Evolutionary conservation across 1,140 invertebrate genomes (phyloP).

Genomic region (Brachionus manjavacas): DNA sequence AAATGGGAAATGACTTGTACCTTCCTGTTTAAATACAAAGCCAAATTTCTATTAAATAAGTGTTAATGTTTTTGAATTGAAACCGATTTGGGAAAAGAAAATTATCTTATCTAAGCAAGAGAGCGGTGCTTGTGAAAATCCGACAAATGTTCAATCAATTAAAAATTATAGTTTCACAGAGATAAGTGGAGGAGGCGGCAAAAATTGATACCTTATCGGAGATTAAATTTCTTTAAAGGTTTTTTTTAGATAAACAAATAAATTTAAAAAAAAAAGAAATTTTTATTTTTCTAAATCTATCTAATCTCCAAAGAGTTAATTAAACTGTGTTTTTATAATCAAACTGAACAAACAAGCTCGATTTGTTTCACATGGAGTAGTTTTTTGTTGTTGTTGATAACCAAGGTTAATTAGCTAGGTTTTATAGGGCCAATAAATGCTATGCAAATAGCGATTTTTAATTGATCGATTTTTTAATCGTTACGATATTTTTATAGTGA

Average conservation of each 20-base stretch:
- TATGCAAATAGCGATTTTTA: not conserved
- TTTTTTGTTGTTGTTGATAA: not conserved
- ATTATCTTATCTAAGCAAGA: slow-evolving; percentile 12
- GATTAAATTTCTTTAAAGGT: not conserved
- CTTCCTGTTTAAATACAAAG: not conserved
- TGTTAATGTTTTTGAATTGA: not conserved
- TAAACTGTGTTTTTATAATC: not conserved
- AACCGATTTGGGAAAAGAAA: slow-evolving; percentile 9
- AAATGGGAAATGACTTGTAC: not conserved
- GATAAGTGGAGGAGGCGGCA: not conserved
- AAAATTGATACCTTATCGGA: not conserved
- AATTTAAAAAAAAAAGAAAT: not conserved
- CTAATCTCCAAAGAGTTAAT: not conserved
- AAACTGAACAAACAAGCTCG: not conserved
- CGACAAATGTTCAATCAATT: not conserved
- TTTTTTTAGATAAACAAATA: not conserved
- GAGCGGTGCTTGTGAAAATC: not conserved
- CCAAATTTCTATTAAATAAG: not conserved
- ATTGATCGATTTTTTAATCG: not conserved
- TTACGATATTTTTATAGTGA: not conserved
- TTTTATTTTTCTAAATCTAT: not conserved
- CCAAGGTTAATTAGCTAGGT: not conserved
- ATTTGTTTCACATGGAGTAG: not conserved
- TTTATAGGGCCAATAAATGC: not conserved
- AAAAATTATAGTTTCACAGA: not conserved